Conservation (phyloP, 2,888 invertebrate species). For the Melitaea athalia region DNA sequence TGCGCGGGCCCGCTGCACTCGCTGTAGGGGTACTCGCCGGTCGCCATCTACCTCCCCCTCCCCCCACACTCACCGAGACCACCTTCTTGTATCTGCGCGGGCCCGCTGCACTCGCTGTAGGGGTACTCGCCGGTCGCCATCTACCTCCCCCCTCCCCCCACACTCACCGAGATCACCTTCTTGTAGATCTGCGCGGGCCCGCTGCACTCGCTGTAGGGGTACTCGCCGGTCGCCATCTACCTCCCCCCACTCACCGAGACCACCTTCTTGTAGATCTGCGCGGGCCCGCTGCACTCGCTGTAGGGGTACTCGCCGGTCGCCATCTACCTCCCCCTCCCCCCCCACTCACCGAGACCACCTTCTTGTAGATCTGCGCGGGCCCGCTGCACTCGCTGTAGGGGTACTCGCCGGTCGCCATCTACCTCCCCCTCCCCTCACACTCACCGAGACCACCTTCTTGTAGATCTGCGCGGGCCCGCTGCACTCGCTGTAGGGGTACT, state of each 20-base stretch:
- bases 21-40: constrained; percentile 2
- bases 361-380: constrained; percentile 99
- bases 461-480: constrained; percentile 99
- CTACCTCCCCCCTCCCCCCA: too few species aligned
- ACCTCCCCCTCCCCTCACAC: neutral
- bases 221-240: neutral
- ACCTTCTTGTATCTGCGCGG: constrained; percentile 99
- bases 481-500: too few species aligned
- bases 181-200: too few species aligned
- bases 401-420: neutral
- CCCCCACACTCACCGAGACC: constrained; percentile 90
- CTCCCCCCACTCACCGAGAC: constrained; percentile 85
- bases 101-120: constrained; percentile 98
- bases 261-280: constrained; percentile 99
- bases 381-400: constrained; percentile 94
- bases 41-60: constrained; percentile 92
- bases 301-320: constrained; percentile 99
- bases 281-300: constrained; percentile 99
- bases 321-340: constrained; percentile 98
- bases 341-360: constrained; percentile 89
- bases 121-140: constrained; percentile 99
- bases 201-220: too few species aligned
- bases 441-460: constrained; percentile 97
- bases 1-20: constrained; percentile 4
- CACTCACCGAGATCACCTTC: too few species aligned